phyloP scores from a whole-genome alignment of 1,140 invertebrate species.

The Drosophila parabipectinata region DNA sequence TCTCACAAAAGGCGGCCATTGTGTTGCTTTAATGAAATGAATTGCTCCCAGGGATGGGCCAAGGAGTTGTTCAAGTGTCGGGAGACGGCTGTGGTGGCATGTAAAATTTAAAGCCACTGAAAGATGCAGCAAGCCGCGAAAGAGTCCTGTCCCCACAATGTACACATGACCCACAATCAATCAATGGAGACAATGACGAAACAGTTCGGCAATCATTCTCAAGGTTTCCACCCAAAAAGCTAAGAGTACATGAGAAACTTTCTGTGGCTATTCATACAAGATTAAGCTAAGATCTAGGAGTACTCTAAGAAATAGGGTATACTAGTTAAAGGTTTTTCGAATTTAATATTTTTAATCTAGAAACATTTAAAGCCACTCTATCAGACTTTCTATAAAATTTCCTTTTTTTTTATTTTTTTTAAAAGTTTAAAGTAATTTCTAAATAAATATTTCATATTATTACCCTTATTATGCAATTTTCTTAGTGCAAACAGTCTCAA shows the following conservation, averaged over 20 bases:
- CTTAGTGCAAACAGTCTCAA: neutral
- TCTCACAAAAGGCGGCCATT: constrained; percentile 71
- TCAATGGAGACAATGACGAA: constrained; percentile 39
- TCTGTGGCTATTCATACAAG: constrained; percentile 19
- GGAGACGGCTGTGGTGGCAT: constrained; percentile 20
- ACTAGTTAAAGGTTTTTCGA: too few species aligned
- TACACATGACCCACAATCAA: constrained; percentile 75
- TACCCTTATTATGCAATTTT: constrained; percentile 1
- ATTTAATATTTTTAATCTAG: too few species aligned
- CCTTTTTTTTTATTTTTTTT: too few species aligned
- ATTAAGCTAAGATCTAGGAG: neutral
- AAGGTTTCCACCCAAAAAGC: constrained; percentile 23
- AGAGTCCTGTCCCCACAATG: constrained; percentile 32
- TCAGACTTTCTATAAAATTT: too few species aligned
- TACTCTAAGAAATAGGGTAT: neutral
- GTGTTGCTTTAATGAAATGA: constrained; percentile 80
- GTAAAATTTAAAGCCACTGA: constrained; percentile 65
- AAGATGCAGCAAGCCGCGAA: constrained; percentile 52
- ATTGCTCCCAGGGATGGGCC: constrained; percentile 60
- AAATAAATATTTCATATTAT: neutral
- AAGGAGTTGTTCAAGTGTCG: constrained; percentile 36
- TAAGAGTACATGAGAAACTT: constrained; percentile 15
- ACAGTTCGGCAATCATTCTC: constrained; percentile 26
- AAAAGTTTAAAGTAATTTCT: neutral
- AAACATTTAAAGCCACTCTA: too few species aligned